Conservation (phyloP, 2,888 invertebrate species). For the Parapristionchus giblindavisi region DNA sequence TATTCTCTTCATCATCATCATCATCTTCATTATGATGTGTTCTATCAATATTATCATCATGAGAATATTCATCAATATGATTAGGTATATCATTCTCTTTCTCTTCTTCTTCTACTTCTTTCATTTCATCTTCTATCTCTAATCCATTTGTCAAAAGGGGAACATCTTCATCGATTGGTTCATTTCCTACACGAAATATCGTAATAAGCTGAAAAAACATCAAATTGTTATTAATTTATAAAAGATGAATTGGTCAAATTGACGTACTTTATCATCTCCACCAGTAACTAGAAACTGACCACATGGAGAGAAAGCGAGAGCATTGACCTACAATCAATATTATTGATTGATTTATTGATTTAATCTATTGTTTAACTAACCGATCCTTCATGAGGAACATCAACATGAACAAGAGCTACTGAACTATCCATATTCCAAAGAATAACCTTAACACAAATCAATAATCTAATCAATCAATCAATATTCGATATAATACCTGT, state of each 20-base stretch:
- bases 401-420: not conserved
- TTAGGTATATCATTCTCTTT: conserved; percentile 19
- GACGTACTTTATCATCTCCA: conserved; percentile 46
- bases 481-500: not conserved
- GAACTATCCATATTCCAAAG: conserved; percentile 22
- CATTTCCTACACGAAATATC: conserved; percentile 16
- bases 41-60: not conserved
- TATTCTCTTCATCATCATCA: no score
- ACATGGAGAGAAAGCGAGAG: conserved; percentile 47
- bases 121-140: conserved; percentile 2
- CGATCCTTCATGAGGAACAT: conserved; percentile 32
- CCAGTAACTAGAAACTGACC: conserved; percentile 48
- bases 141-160: conserved; percentile 32
- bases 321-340: conserved; percentile 36
- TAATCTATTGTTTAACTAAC: conserved; percentile 1
- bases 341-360: not conserved
- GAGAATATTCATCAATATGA: not conserved
- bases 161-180: conserved; percentile 21
- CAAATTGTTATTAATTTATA: not conserved
- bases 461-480: not conserved
- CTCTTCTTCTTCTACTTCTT: not conserved
- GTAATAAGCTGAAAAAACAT: not conserved
- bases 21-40: no score
- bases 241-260: not conserved
- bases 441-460: conserved; percentile 6